Evolutionary conservation across 1,140 invertebrate species (phyloP).

Genomic region (Bombus sylvicola): DNA sequence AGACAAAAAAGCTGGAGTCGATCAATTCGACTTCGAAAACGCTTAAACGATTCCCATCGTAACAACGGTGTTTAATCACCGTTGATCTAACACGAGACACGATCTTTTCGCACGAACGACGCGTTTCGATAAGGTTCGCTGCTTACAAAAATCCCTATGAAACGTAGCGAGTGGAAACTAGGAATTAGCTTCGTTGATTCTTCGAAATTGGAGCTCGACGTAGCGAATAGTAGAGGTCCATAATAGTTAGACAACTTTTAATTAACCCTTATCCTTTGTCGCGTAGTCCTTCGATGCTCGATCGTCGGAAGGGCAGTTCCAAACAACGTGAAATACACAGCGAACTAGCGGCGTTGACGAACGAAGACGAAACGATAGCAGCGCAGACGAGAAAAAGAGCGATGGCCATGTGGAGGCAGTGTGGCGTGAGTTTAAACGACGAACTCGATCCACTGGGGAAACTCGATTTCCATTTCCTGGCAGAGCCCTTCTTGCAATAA

Average conservation of each 20-base stretch:
- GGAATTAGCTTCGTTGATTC: background rate
- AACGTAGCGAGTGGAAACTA: background rate
- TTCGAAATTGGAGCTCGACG: background rate
- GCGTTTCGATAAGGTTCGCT: no score
- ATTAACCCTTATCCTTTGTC: background rate
- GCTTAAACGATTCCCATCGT: no score
- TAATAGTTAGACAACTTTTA: background rate
- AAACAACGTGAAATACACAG: background rate
- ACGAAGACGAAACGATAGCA: background rate
- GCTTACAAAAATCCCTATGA: background rate
- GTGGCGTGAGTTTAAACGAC: background rate
- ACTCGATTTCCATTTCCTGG: slow-evolving; percentile 25
- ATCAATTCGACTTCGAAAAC: no score
- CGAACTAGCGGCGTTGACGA: background rate
- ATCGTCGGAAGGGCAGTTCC: background rate
- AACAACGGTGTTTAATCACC: no score
- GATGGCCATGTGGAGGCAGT: no score
- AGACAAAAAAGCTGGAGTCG: no score
- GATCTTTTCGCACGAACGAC: no score
- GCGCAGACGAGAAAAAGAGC: no score
- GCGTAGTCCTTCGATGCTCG: background rate
- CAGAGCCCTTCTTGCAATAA: background rate
- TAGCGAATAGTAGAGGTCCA: background rate
- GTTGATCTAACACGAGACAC: no score
- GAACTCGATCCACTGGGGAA: background rate